phyloP scores from a whole-genome alignment of 2,113 vertebrate genomes.

The Protomyctophum bolini region DNA sequence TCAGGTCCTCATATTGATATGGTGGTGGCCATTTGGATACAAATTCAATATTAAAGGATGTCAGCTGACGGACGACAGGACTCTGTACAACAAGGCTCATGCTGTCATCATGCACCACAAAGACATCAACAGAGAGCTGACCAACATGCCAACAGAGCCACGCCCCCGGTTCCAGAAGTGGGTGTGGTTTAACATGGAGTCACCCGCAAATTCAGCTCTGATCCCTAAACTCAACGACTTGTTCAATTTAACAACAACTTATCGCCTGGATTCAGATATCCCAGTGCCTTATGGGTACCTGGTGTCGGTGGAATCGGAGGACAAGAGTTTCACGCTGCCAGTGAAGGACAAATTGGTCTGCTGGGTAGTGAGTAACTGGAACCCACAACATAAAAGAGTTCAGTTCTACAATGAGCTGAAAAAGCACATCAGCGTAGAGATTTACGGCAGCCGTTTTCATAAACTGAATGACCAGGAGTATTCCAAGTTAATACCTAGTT shows the following conservation, averaged over 20 bases:
- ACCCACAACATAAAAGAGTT: slow-evolving; percentile 79
- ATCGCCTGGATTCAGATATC: slow-evolving; percentile 85
- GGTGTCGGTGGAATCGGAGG: slow-evolving; percentile 64
- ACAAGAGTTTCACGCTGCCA: slow-evolving; percentile 80
- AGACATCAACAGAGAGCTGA: slow-evolving; percentile 80
- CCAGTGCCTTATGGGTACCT: slow-evolving; percentile 87
- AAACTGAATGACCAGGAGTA: slow-evolving; percentile 80
- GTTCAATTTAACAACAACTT: slow-evolving; percentile 83
- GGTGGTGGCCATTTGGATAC: slow-evolving; percentile 86
- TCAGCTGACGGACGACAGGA: slow-evolving; percentile 82
- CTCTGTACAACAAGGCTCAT: slow-evolving; percentile 80
- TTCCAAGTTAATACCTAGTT: slow-evolving; percentile 78
- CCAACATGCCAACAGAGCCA: slow-evolving; percentile 78
- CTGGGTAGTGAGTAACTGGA: slow-evolving; percentile 87
- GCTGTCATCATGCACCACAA: slow-evolving; percentile 86
- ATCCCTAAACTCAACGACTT: slow-evolving; percentile 77
- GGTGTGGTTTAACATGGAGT: slow-evolving; percentile 91
- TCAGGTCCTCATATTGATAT: slow-evolving; percentile 84
- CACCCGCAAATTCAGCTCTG: slow-evolving; percentile 79
- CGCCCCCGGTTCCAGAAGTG: slow-evolving; percentile 88
- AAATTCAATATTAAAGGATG: slow-evolving; percentile 81
- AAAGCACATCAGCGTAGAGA: slow-evolving; percentile 83
- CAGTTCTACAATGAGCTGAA: slow-evolving; percentile 84
- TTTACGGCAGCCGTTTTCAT: slow-evolving; percentile 82
- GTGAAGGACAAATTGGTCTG: slow-evolving; percentile 84